Evolutionary conservation across 2,113 vertebrate genomes (phyloP), one percentile per base, ranked within the genome.

Genomic region (Xenotilapia longispinis): DNA sequence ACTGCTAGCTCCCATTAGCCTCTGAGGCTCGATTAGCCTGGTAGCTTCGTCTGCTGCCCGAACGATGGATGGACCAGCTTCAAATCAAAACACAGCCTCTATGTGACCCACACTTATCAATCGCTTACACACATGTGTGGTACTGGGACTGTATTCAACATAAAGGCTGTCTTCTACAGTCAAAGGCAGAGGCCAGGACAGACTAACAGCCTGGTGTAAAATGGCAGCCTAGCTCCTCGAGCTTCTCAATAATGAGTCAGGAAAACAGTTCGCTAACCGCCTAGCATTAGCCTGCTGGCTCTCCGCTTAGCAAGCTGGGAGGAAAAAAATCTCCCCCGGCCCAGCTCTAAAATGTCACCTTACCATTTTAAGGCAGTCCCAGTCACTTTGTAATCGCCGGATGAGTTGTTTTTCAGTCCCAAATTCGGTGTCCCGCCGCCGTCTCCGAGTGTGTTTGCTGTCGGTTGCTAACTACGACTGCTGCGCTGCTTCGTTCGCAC

Each of bases 191-290:
- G 51, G 12, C 4, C 38, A 17, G 58, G 6, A 21, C 36, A 21
- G 14, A 80, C 47, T 5, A 60, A 7, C 9, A 51, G 87, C 6
- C 82, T 82, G 92, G 79, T 90, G 93, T 93, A 95, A 96, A 96
- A 96, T 96, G 95, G 95, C 95, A 93, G 92, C 93, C 92, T 91
- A 90, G 94, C 94, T 88, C 78, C 84, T 84, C 49, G 13, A 23
- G 86, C 87, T 85, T 58, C 89, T 93, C 93, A 91, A 91, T 96
- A 91, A 91, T 96, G 95, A 96, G 95, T 96, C 95, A 96, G 95
- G 94, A 90, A 95, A 96, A 95, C 95, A 93, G 49, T 91, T 42
- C 65, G 92, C 92, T 95, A 95, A n/a, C 90, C 60, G 42, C 17
- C 83, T 92, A 94, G 94, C 94, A 87, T 88, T 92, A 93, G 93